Base-by-base conservation (phyloP, 2,797 vertebrate species). In the Channallabes apus region DNA sequence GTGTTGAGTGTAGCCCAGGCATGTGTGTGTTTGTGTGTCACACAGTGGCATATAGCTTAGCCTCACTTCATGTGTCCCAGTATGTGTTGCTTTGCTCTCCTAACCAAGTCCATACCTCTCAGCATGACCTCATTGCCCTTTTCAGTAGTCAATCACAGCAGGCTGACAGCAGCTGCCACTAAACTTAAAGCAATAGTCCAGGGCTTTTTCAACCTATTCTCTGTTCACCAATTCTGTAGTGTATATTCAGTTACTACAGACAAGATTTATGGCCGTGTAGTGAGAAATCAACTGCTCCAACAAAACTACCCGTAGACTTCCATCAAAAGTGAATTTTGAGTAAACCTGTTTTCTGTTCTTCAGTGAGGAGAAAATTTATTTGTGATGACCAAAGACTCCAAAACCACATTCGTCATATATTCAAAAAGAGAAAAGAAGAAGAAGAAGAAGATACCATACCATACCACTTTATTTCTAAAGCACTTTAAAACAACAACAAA, bases 41-140 rank as follows among this genome's bases (percentile, higher is more conserved):
- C 67, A 59, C 79, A 82, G 75, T 87, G 86, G 80, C 79, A 83
- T 88, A 87, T 88, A 79, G 78, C 80, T 51, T 83, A 86, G 84
- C 71, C 79, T 84, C 80, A 80, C 82, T 85, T 86, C 64, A 81
- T 76, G 84, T 82, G 54, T 84, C 86, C 84, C 68, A 64, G 77
- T 87, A 75, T 69, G 80, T 71, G 69, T 86, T 82, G 69, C 78
- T 84, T 87, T 77, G 78, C 77, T 29, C 58, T 69, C 64, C 51
- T 84, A 80, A 71, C 27, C 32, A 29, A 46, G 71, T 65, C 68
- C 84, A 54, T 58, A 82, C 67, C 56, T 68, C 87, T 87, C 86
- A 81, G 80, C 86, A 76, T 83, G 85, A 88, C 79, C 81, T 82
- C 51, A 61, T 35, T 88, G 87, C 87, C 88, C 86, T 90, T 88